Base-by-base conservation (phyloP, 2,888 invertebrate species). In the Tiphia femorata region DNA sequence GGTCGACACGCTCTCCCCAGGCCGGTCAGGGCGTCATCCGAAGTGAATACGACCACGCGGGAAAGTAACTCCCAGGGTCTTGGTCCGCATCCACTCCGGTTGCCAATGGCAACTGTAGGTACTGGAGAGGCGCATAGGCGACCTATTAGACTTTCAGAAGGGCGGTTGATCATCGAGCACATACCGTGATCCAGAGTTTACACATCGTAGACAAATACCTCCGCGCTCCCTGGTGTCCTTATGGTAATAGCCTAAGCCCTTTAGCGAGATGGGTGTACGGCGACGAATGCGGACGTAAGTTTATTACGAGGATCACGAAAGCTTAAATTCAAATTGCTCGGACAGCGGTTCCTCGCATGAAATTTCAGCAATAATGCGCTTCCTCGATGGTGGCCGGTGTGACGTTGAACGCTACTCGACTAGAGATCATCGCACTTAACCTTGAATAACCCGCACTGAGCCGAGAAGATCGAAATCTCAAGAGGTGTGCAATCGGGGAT, bases 101-200 rank as follows among this genome's bases (percentile, higher is more conserved):
- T 73, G 73, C 74, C 76, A 64, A 44, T 67, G 62, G 76, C 72
- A 76, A 76, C 75, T 67, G 33, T 33, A 52, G 57, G 50, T 58
- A n/a, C n/a, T n/a, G n/a, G n/a, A n/a, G n/a, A 62, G 64, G 42
- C 64, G 64, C 60, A 50, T 58, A 33, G 61, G 48, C 51, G 66
- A 69, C 58, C 73, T 71, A 76, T 74, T 73, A 74, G 74, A 76
- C 67, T 75, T 76, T 74, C 70, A 73, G 67, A 73, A 72, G 67
- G 69, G 65, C 58, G 70, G 63, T 64, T 71, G 72, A 76, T 75
- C 77, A 76, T 73, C 70, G 64, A 63, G 70, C 72, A 70, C 67
- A 72, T 72, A 75, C 68, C 62, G 49, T 62, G 62, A 75, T 75
- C 61, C 71, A 58, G 60, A 75, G 73, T 76, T 76, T 77, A 73